Percentiles rank a stretch among this genome's conserved stretches.
phyloP scores from a whole-genome alignment of 2,888 invertebrate genomes.

The Dolichomitus sp. region DNA sequence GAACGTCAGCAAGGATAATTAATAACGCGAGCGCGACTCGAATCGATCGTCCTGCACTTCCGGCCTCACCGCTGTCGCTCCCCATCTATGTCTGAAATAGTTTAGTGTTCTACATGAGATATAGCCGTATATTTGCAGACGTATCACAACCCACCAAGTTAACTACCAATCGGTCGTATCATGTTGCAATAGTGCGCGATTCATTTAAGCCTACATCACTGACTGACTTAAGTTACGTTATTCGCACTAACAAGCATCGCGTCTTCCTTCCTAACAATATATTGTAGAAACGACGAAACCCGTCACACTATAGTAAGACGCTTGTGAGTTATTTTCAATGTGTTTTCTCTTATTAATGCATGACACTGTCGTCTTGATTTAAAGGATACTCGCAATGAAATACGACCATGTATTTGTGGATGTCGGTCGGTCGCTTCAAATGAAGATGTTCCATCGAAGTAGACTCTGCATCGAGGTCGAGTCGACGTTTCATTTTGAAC shows the following conservation, averaged over 20 bases:
- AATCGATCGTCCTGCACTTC: slow-evolving; percentile 56
- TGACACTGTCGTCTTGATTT: background rate
- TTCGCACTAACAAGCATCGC: slow-evolving; percentile 39
- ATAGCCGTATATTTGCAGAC: slow-evolving; percentile 17
- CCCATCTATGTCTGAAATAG: slow-evolving; percentile 52
- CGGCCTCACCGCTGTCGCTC: slow-evolving; percentile 5
- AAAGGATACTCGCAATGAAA: background rate
- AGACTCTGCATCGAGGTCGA: slow-evolving; percentile 6
- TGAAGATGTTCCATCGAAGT: background rate
- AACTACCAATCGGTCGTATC: slow-evolving; percentile 5
- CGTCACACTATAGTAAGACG: background rate
- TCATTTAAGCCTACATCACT: background rate
- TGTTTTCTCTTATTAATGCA: background rate
- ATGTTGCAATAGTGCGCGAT: background rate
- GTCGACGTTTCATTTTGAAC: slow-evolving; percentile 42
- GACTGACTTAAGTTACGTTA: slow-evolving; percentile 16
- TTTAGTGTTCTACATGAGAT: slow-evolving; percentile 36
- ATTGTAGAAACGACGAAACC: background rate
- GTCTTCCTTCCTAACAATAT: background rate
- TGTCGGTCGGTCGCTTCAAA: background rate
- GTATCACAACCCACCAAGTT: background rate
- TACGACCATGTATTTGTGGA: background rate
- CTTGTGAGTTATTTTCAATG: slow-evolving; percentile 19
- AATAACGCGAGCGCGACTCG: slow-evolving; percentile 55
- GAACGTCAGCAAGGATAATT: slow-evolving; percentile 64